These are phyloP conservation scores for Philypnodon macrostomus DNA, from an alignment of 2,797 vertebrate species.

Conservation along the genomic window DNA sequence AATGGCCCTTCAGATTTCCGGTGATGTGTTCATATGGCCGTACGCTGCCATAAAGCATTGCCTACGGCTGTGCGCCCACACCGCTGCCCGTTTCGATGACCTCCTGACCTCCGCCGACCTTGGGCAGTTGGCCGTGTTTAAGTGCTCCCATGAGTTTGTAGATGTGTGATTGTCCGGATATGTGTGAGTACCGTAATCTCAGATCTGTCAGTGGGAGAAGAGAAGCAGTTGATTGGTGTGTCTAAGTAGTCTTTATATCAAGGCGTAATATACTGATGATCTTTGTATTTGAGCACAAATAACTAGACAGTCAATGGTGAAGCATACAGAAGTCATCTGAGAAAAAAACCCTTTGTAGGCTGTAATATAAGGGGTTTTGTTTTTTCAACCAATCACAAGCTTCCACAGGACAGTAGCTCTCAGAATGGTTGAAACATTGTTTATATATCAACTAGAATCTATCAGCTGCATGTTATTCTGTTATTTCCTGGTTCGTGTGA, in stretches of 20 bases:
- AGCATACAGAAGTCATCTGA: too few species aligned
- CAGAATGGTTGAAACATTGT: too few species aligned
- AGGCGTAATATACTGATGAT: constrained; percentile 3
- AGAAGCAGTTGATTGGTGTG: constrained; percentile 2
- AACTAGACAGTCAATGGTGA: too few species aligned
- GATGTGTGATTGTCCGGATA: constrained; percentile 38
- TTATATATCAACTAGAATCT: too few species aligned
- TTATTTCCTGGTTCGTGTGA: too few species aligned
- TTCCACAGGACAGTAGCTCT: too few species aligned
- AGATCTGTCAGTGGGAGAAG: constrained; percentile 13
- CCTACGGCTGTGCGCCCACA: constrained; percentile 38
- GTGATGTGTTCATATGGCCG: constrained; percentile 71
- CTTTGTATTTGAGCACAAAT: too few species aligned
- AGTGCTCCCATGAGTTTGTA: constrained; percentile 42
- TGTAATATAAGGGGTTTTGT: too few species aligned
- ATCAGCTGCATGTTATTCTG: too few species aligned
- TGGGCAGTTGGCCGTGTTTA: constrained; percentile 44
- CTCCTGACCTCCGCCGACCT: constrained; percentile 61
- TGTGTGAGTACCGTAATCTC: constrained; percentile 17
- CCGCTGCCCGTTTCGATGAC: constrained; percentile 34
- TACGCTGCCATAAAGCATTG: constrained; percentile 59
- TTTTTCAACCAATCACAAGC: too few species aligned
- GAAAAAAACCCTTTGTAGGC: too few species aligned
- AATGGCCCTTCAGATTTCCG: constrained; percentile 71
- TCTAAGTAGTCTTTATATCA: background rate